phyloP scores from a whole-genome alignment of 1,140 invertebrate genomes.

The Lucilia sericata region DNA sequence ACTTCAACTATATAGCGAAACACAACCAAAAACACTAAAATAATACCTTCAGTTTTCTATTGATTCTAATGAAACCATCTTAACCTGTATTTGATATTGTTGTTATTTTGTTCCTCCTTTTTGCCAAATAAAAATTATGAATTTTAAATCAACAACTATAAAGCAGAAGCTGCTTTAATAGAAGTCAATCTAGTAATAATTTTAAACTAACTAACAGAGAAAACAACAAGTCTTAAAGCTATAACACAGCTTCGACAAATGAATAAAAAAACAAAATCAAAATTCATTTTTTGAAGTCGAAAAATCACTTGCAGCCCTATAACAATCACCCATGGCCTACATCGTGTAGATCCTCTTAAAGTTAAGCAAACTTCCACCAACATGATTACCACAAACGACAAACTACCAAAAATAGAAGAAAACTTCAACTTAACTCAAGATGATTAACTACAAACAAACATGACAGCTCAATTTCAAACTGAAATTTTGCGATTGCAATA shows the following conservation, averaged over 20 bases:
- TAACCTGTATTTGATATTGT: background rate
- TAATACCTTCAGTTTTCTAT: background rate
- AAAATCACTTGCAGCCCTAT: constrained; percentile 36
- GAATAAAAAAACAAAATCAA: background rate
- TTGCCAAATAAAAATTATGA: constrained; percentile 5
- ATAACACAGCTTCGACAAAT: background rate
- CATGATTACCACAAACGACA: constrained; percentile 1
- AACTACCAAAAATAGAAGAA: background rate
- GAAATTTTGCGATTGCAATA: constrained; percentile 31
- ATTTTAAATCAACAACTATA: constrained; percentile 17
- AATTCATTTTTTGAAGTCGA: background rate
- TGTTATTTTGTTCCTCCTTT: background rate
- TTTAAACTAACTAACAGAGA: background rate
- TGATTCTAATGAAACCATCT: background rate
- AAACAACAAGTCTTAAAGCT: background rate
- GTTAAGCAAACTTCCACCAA: constrained; percentile 32
- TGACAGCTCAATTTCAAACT: constrained; percentile 64
- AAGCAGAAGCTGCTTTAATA: constrained; percentile 26
- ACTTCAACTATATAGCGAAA: background rate
- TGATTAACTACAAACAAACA: constrained; percentile 66
- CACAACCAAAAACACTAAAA: background rate
- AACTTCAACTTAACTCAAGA: constrained; percentile 8
- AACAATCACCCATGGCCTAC: constrained; percentile 18
- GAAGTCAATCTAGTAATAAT: constrained; percentile 24
- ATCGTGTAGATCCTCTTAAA: constrained; percentile 42